Conservation (phyloP, 1,140 invertebrate genomes). For the Pseudoatta argentina region DNA sequence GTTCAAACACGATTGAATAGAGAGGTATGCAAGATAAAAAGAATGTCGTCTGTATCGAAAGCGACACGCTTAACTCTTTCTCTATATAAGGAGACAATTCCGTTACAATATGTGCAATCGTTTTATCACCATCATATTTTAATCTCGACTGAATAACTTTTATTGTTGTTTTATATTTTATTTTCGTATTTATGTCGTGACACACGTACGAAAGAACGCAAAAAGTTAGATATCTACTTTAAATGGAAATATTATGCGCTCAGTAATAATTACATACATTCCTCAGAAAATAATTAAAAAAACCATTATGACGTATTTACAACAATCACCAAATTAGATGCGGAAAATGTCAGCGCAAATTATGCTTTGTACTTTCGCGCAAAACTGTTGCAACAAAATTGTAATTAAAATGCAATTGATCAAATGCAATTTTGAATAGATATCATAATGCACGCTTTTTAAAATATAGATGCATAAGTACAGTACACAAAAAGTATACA, state of each 20-base stretch:
- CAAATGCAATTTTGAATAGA: not conserved
- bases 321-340: constrained; percentile 7
- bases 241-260: constrained; percentile 13
- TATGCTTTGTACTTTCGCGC: not conserved
- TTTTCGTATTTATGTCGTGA: not conserved
- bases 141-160: constrained; percentile 30
- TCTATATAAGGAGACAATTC: not conserved
- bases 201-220: not conserved
- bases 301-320: not conserved
- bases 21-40: constrained; percentile 38
- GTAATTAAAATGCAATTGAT: not conserved
- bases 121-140: constrained; percentile 10
- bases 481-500: no score
- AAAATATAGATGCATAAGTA: not conserved
- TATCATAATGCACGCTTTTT: not conserved
- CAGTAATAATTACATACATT: not conserved
- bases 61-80: not conserved
- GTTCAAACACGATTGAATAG: constrained; percentile 3
- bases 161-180: not conserved
- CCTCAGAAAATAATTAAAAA: not conserved
- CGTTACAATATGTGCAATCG: not conserved
- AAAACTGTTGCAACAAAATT: constrained; percentile 11
- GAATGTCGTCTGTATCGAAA: not conserved
- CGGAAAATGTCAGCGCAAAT: constrained; percentile 14
- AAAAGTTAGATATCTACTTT: constrained; percentile 5